Base-by-base conservation (phyloP, 2,888 invertebrate species). In the Xylocampa areola region DNA sequence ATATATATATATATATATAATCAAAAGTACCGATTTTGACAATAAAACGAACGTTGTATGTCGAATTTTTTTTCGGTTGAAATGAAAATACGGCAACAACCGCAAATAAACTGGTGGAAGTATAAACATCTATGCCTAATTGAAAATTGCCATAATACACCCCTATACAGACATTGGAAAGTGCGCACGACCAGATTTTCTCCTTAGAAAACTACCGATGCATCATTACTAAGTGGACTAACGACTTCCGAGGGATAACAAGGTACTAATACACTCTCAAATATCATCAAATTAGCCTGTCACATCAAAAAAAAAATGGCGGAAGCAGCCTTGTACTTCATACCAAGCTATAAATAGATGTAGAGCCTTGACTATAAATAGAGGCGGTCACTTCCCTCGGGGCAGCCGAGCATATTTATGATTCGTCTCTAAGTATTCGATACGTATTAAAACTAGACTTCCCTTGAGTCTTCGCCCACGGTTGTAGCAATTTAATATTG, bases 311-410 rank as follows among this genome's bases (percentile, higher is more conserved):
- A 36, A 65, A 53, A 55, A 51, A 75, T 52, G 29, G 10, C 10
- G 33, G 21, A 33, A 55, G 50, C 21, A 47, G 57, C 53, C 55
- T 58, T 75, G 41, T 58, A 51, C 58, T 57, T 67, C 51, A 36
- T 64, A 43, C 25, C 25, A 36, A 21, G 21, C 65, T 68, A 65
- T 68, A 73, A 68, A 73, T 73, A 75, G 16, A 32, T 4, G 21
- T 14, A 39, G 47, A 43, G 37, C 23, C 14, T 35, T 32, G 3
- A 13, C 50, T 58, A 68, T 68, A 73, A 64, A 76, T 76, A 68
- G 73, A 57, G 41, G 7, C 19, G 27, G 45, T 21, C 32, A 23
- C 11, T n/a, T 35, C 72, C 47, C 58, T 23, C n/a, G 4, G 59
- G 58, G 44, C 14, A 29, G 17, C 6, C 4, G 13, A 25, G 39